Base-by-base conservation (phyloP, 1,140 invertebrate genomes). In the Neodiprion pinetum region DNA sequence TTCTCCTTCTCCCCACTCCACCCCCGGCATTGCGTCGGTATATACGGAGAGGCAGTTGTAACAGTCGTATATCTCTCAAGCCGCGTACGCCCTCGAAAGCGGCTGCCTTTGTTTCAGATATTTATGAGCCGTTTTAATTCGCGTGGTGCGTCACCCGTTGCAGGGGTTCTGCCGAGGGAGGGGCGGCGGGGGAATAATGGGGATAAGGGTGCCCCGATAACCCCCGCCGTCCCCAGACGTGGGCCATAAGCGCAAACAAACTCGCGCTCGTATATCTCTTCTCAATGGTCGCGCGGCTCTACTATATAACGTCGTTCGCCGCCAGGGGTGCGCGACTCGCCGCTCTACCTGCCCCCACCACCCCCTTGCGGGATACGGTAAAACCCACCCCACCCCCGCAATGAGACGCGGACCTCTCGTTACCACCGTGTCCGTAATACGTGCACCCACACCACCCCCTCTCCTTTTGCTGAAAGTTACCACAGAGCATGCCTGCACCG, bases 71-170 rank as follows among this genome's bases (percentile, higher is more conserved):
- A 88, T 88, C 85, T 88, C 83, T 85, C 80, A 78, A 79, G 82
- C 28, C 28, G 28, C 81, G 86, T 85, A 86, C 87, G 84, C 87
- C 87, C 86, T 87, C 86, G 81, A 85, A 88, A 88, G 82, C 84
- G 83, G 82, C 85, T 81, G 86, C 86, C 87, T 88, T 88, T 88
- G 87, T 88, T 88, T 88, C 84, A 86, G 86, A 88, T 88, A 88
- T 88, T 88, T 88, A 88, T 88, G 87, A 88, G 87, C 83, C 87
- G 86, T 87, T 88, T 88, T 88, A 88, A 88, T 88, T 88, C 86
- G 86, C 85, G 84, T 86, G 75, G 83, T 79, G 78, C 83, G 85
- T 87, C 84, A 84, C 81, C 81, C 84, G 53, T 71, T n/a, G 67
- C 47, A 67, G 77, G 74, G 76, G 74, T 78, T 71, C 76, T 73